Evolutionary conservation across 2,888 invertebrate species (phyloP).

Genomic region (Thelaira solivaga): DNA sequence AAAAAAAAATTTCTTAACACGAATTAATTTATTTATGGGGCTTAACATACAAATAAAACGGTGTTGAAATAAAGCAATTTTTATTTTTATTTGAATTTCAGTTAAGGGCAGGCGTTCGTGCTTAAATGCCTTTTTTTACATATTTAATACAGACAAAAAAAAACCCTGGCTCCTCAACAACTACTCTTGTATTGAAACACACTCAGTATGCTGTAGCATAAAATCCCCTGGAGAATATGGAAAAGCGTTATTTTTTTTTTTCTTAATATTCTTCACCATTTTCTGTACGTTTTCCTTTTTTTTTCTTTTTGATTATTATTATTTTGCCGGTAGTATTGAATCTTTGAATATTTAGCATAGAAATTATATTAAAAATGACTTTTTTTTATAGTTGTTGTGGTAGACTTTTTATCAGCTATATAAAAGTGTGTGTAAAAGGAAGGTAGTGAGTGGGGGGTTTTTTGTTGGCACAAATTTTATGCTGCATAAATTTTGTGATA

Average conservation of each 20-base stretch:
- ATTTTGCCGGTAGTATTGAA: constrained; percentile 35
- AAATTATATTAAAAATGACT: constrained; percentile 60
- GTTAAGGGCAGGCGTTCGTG: constrained; percentile 51
- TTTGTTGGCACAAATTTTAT: constrained; percentile 53
- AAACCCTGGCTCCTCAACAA: constrained; percentile 12
- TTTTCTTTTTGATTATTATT: constrained; percentile 9
- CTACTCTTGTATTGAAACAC: constrained; percentile 36
- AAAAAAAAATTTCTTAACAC: too few relatives aligned
- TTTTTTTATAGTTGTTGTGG: too few relatives aligned
- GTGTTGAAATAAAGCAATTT: constrained; percentile 48
- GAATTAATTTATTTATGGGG: neutral
- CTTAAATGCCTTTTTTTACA: constrained; percentile 57
- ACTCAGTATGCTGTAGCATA: constrained; percentile 3
- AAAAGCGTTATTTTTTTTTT: constrained; percentile 37
- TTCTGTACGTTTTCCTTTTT: neutral
- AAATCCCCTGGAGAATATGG: constrained; percentile 41
- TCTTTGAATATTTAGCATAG: constrained; percentile 59
- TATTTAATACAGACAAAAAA: constrained; percentile 28
- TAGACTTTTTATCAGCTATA: neutral
- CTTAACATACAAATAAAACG: neutral
- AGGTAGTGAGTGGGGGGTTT: too few relatives aligned
- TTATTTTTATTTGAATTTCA: constrained; percentile 60
- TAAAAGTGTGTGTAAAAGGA: neutral
- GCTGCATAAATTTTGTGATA: constrained; percentile 63
- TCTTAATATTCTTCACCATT: constrained; percentile 8